Percentiles rank a stretch among this genome's conserved stretches.
Conservation (phyloP, 2,888 invertebrate species). For the Diogma glabrata region DNA sequence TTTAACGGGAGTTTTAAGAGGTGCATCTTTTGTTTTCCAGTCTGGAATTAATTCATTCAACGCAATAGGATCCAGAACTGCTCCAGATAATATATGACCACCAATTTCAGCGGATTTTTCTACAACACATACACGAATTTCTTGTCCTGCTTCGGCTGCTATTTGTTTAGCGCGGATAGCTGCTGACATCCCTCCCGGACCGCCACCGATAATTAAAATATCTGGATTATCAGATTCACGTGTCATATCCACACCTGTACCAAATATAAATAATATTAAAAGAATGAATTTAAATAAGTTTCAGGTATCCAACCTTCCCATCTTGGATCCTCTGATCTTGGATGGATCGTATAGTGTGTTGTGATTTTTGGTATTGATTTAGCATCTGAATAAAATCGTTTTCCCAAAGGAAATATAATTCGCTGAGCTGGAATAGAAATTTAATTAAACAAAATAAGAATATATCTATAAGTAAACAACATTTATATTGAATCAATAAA, state of each 20-base stretch:
- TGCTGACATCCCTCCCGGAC: constrained; percentile 91
- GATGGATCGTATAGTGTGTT: constrained; percentile 85
- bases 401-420: not conserved
- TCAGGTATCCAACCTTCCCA: constrained; percentile 72
- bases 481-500: too few relatives aligned
- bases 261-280: not conserved
- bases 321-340: constrained; percentile 82
- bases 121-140: constrained; percentile 79
- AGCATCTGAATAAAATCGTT: constrained; percentile 25
- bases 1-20: constrained; percentile 82
- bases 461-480: too few relatives aligned
- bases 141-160: constrained; percentile 64
- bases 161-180: constrained; percentile 90
- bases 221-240: constrained; percentile 87
- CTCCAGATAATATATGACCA: constrained; percentile 94
- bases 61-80: constrained; percentile 87
- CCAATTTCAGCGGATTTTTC: constrained; percentile 94
- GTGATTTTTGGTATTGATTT: constrained; percentile 69
- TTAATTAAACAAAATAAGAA: too few relatives aligned
- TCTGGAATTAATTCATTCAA: constrained; percentile 90
- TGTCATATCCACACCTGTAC: constrained; percentile 70
- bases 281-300: not conserved
- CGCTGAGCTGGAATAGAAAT: constrained; percentile 3
- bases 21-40: constrained; percentile 90
- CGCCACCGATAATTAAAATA: constrained; percentile 95